These are phyloP conservation scores for Falco rusticolus DNA, from an alignment of 2,797 vertebrate species.

Conservation along the genomic window DNA sequence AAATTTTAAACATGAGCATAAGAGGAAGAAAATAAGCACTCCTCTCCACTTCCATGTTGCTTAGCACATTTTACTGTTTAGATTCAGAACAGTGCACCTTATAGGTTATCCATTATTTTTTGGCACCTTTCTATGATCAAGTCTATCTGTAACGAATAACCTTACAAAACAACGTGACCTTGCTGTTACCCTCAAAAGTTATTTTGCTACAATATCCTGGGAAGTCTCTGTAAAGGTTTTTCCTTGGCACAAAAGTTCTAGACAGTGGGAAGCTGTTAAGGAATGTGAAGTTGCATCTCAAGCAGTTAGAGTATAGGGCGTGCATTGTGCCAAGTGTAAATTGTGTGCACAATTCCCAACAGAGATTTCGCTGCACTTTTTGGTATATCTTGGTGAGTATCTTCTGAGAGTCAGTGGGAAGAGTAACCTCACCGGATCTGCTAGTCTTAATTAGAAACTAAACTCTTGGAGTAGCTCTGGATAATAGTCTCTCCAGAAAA, in stretches of 20 bases:
- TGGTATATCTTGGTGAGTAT: background rate
- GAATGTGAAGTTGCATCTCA: background rate
- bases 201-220: background rate
- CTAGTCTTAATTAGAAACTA: background rate
- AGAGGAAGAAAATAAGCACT: background rate
- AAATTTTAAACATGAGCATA: background rate
- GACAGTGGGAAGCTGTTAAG: background rate
- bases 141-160: background rate
- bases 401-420: background rate
- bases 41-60: background rate
- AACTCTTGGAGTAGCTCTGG: background rate
- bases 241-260: background rate
- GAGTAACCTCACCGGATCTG: background rate
- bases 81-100: background rate
- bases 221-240: background rate
- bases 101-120: too few relatives aligned
- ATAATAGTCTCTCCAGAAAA: background rate
- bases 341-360: background rate
- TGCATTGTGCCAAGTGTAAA: background rate
- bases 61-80: background rate
- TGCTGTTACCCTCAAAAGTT: background rate
- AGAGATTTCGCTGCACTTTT: background rate
- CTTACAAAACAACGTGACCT: background rate
- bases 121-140: background rate
- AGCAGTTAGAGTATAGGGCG: background rate